A percentile compares a stretch with the other conserved stretches of the same genome.
phyloP scores from a whole-genome alignment of 1,140 invertebrate species.

The Drosophila biarmipes region DNA sequence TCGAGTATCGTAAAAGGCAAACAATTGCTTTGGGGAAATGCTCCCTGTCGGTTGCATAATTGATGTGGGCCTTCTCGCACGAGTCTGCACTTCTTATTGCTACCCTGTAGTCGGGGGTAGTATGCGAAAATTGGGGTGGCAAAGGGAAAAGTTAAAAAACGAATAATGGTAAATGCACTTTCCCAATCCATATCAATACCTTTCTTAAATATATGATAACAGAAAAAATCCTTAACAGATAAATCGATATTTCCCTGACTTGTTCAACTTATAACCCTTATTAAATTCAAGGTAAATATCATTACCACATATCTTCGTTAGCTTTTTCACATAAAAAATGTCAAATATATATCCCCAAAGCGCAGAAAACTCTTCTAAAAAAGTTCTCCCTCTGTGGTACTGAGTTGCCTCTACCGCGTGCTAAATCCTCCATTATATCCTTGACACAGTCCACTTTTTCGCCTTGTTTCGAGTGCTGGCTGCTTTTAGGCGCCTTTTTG shows the following conservation, averaged over 20 bases:
- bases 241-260: too few species aligned
- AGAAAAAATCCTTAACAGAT: too few species aligned
- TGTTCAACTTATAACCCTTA: too few species aligned
- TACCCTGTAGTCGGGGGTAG: conserved; percentile 8
- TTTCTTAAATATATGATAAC: too few species aligned
- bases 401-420: not conserved
- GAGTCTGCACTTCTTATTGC: conserved; percentile 18
- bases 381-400: not conserved
- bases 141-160: not conserved
- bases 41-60: conserved; percentile 62
- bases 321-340: too few species aligned
- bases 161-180: not conserved
- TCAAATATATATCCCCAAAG: not conserved
- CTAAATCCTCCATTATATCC: conserved; percentile 35
- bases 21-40: conserved; percentile 52
- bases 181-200: too few species aligned
- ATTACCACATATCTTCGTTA: too few species aligned
- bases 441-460: conserved; percentile 65
- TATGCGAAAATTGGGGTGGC: not conserved
- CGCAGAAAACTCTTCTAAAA: not conserved
- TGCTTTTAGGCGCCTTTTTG: conserved; percentile 60
- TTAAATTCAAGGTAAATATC: too few species aligned
- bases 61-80: conserved; percentile 53
- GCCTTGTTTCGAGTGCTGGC: conserved; percentile 42
- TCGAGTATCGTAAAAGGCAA: conserved; percentile 63